phyloP scores from a whole-genome alignment of 2,113 vertebrate genomes.

The Pachyramphus minor region DNA sequence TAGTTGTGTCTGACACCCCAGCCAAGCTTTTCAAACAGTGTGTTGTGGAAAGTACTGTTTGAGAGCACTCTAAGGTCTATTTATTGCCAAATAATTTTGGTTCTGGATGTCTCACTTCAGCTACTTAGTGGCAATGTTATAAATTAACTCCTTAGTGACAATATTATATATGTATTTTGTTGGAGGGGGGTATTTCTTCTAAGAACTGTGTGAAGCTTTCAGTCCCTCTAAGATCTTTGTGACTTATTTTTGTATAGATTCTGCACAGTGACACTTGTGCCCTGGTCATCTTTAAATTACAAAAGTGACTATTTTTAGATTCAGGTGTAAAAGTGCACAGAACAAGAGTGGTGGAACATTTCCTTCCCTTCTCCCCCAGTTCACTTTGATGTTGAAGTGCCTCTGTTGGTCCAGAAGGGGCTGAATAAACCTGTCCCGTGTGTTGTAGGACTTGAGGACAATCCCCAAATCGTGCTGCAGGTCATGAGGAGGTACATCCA shows the following conservation, averaged over 20 bases:
- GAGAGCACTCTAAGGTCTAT: neutral
- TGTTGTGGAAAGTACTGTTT: neutral
- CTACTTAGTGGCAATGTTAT: neutral
- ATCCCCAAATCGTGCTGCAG: slow-evolving; percentile 80
- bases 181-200: neutral
- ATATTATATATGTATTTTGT: neutral
- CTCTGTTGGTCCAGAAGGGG: neutral
- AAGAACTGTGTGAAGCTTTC: neutral
- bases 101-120: neutral
- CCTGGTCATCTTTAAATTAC: neutral
- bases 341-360: neutral
- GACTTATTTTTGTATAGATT: neutral
- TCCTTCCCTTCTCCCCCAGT: neutral
- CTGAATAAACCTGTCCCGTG: neutral
- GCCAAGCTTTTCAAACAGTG: neutral
- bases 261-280: neutral
- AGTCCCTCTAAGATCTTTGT: neutral
- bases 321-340: neutral
- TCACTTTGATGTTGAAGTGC: neutral
- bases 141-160: neutral
- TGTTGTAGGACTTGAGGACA: slow-evolving; percentile 74
- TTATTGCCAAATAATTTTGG: neutral
- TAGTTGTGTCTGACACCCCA: neutral
- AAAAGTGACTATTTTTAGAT: accelerated
- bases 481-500: slow-evolving; percentile 81